Conservation (phyloP, 2,797 vertebrate genomes). For the Mallotus villosus region DNA sequence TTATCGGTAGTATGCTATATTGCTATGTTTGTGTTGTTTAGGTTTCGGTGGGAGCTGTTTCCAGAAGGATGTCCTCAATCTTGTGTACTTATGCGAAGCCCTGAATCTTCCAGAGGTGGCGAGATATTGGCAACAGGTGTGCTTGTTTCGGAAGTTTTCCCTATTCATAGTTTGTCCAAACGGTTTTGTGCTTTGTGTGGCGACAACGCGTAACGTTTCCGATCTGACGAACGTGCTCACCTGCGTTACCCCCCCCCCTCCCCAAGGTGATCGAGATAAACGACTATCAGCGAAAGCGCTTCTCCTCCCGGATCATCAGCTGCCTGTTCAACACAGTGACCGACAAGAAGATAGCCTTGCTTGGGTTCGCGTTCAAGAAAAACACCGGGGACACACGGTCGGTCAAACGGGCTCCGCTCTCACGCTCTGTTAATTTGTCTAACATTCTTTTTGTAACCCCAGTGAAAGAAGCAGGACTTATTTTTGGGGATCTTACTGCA, state of each 20-base stretch:
- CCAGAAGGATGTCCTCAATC: conserved; percentile 87
- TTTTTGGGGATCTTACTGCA: neutral
- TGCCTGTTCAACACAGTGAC: conserved; percentile 86
- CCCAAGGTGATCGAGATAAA: conserved; percentile 90
- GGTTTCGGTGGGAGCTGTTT: conserved; percentile 92
- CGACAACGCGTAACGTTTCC: neutral
- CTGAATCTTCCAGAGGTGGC: conserved; percentile 87
- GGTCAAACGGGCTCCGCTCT: too few species aligned
- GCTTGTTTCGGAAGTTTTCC: neutral
- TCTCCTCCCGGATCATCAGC: conserved; percentile 87
- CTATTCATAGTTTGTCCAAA: conserved; percentile 33
- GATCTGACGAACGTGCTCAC: neutral
- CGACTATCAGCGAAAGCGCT: conserved; percentile 85
- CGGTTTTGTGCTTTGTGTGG: conserved; percentile 72
- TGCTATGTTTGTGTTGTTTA: neutral
- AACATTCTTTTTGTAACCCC: too few species aligned
- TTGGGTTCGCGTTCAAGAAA: conserved; percentile 91
- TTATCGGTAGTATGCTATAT: neutral
- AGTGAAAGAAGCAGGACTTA: too few species aligned
- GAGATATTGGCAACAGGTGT: conserved; percentile 89
- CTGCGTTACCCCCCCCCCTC: neutral
- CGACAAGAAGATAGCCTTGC: conserved; percentile 87
- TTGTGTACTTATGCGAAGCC: conserved; percentile 88
- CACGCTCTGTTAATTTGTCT: too few species aligned
- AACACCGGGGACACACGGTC: conserved; percentile 88